These are phyloP conservation scores for Mormyrus hasselquistii DNA, from an alignment of 2,797 vertebrate species.

Conservation along the genomic window DNA sequence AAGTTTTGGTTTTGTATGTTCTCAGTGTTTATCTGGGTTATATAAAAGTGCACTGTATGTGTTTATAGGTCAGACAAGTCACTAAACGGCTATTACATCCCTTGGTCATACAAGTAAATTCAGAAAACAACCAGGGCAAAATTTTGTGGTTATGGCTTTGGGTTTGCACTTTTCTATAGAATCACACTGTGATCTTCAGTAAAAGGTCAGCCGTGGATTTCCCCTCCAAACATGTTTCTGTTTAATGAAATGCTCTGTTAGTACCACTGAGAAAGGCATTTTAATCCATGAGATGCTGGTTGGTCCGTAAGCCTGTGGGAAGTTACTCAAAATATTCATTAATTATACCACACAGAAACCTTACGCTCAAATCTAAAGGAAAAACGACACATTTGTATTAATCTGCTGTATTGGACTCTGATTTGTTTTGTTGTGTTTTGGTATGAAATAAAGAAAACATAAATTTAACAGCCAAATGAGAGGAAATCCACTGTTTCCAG, in stretches of 20 bases:
- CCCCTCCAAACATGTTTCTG: not conserved
- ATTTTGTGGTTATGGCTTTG: not conserved
- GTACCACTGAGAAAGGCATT: not conserved
- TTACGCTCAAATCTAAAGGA: not conserved
- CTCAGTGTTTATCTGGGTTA: not conserved
- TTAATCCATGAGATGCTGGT: not conserved
- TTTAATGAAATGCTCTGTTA: not conserved
- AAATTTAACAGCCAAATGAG: not conserved
- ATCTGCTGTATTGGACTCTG: not conserved
- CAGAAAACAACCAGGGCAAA: not conserved
- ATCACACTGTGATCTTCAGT: not conserved
- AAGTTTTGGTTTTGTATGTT: not conserved
- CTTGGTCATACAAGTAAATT: not conserved
- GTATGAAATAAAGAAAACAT: not conserved
- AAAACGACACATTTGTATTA: not conserved
- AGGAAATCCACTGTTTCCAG: conserved; percentile 2
- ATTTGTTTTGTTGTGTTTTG: not conserved
- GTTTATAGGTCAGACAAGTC: not conserved
- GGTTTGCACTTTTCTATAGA: not conserved
- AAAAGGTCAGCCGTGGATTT: not conserved
- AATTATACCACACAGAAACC: not conserved
- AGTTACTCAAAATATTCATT: not conserved
- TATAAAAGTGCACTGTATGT: not conserved
- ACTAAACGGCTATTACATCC: not conserved
- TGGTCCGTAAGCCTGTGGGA: not conserved